These are phyloP conservation scores for Cerceris rybyensis DNA, from an alignment of 2,888 invertebrate species.

Conservation along the genomic window DNA sequence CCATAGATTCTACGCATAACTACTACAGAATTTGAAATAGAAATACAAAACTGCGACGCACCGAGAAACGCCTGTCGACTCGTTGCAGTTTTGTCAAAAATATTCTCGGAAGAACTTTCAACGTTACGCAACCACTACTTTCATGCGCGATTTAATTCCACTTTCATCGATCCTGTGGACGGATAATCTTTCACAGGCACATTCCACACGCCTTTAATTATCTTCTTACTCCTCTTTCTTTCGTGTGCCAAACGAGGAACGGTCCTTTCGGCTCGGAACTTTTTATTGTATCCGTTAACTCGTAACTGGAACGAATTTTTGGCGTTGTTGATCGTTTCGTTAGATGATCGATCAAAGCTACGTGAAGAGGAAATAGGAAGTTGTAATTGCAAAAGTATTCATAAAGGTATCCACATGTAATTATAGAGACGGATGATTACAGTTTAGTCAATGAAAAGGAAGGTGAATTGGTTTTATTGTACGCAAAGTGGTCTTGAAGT, in stretches of 20 bases:
- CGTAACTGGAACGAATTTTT: too few relatives aligned
- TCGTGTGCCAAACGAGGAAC: not conserved
- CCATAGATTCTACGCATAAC: too few relatives aligned
- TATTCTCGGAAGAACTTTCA: conserved; percentile 41
- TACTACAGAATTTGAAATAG: too few relatives aligned
- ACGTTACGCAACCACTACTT: conserved; percentile 46
- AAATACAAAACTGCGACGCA: not conserved
- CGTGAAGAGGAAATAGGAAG: too few relatives aligned
- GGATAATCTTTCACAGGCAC: conserved; percentile 2
- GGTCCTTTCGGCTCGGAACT: not conserved
- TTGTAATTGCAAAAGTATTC: too few relatives aligned
- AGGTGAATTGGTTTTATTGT: too few relatives aligned
- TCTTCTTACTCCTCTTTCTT: not conserved
- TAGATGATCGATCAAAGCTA: not conserved
- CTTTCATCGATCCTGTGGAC: conserved; percentile 34
- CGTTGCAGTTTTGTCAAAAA: conserved; percentile 34
- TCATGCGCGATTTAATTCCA: conserved; percentile 43
- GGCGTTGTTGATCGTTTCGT: not conserved
- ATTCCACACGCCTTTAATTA: not conserved
- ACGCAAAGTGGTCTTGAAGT: too few relatives aligned
- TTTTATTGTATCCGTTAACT: too few relatives aligned
- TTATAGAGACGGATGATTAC: too few relatives aligned
- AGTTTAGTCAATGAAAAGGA: too few relatives aligned
- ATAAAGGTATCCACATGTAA: too few relatives aligned
- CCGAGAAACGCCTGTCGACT: not conserved